Percentiles rank a stretch among this genome's conserved stretches.
phyloP scores from a whole-genome alignment of 2,797 vertebrate species.

The Syngnathus rostellatus region DNA sequence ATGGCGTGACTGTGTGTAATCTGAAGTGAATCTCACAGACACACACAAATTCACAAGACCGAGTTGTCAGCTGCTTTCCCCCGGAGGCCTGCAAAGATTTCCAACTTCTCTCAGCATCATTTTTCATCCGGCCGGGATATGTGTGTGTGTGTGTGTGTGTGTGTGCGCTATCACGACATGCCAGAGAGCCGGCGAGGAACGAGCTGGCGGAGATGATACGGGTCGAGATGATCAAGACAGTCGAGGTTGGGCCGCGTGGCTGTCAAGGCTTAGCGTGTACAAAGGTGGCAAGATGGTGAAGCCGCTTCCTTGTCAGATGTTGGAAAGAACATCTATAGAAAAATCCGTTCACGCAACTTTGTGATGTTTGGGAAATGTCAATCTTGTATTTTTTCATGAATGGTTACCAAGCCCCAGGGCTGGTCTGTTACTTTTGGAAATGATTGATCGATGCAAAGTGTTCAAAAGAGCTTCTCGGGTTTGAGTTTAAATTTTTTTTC shows the following conservation, averaged over 20 bases:
- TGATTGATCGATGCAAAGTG: no score
- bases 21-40: not conserved
- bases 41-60: not conserved
- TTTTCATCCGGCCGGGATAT: not conserved
- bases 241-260: not conserved
- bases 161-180: not conserved
- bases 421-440: no score
- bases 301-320: not conserved
- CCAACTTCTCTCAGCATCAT: not conserved
- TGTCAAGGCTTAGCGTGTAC: not conserved
- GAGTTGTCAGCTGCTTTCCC: not conserved
- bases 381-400: no score
- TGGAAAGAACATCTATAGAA: no score
- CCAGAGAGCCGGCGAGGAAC: not conserved
- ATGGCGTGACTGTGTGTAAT: conserved; percentile 5
- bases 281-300: not conserved
- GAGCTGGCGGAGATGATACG: not conserved
- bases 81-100: not conserved
- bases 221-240: not conserved
- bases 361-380: no score
- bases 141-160: not conserved
- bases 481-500: no score
- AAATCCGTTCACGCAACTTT: no score
- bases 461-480: no score
- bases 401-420: no score